Evolutionary conservation across 2,888 invertebrate species (phyloP), one percentile per base, ranked within the genome.

Genomic region (Lasioglossum villosulum): DNA sequence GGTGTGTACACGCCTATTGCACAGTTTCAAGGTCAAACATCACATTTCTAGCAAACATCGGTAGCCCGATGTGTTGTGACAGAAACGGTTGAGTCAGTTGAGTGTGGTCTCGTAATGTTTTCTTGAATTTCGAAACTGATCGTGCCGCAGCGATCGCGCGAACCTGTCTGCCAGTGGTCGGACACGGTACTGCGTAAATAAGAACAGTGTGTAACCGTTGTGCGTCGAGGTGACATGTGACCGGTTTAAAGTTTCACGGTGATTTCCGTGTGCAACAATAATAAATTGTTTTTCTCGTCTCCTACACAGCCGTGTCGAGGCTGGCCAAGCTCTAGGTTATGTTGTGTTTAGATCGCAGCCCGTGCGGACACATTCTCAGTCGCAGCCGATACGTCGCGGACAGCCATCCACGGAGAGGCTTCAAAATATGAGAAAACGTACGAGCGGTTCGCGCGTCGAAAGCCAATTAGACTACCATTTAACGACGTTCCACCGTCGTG

Each of bases 201-300:
- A 71, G 74, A 66, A 52, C 45, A 16, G 42, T 42, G 45, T n/a
- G 52, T 76, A 34, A 70, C 30, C 45, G 66, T 66, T 30, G 63
- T 30, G 16, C 42, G 48, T 77, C 56, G 4, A 27, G 27, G 39
- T 78, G 80, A 84, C 87, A 90, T 86, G 87, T 87, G 90, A 89
- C 76, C 78, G 83, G 84, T 88, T 89, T 86, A 83, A 84, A 77
- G 84, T 90, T 87, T 83, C 86, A 88, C 84, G 68, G 86, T 74
- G 37, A 84, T 82, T 83, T 72, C 75, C 72, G 84, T 76, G 81
- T 70, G 82, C 75, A 66, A 79, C 73, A 75, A 84, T 78, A 75
- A 80, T 84, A 82, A 83, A 82, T 72, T 63, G 66, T 45, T 81
- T 45, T 81, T 70, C 42, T 23, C 72, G 63, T 52, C 66, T 83